Percentiles rank a stretch among this genome's conserved stretches.
These are phyloP conservation scores for Drosophila bunnanda DNA, from an alignment of 2,888 invertebrate species.

Conservation along the genomic window DNA sequence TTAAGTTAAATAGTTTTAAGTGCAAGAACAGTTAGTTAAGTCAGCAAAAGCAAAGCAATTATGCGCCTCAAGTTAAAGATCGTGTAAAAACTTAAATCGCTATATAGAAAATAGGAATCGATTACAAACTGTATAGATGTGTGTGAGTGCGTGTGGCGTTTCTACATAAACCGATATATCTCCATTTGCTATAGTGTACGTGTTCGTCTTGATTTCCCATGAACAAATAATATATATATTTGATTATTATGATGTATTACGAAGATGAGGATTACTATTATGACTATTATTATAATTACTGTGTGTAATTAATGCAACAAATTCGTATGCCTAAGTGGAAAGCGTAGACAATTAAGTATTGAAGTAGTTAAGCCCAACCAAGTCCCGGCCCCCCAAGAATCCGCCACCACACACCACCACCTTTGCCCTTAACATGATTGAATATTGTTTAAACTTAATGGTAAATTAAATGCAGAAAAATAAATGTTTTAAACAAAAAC, in stretches of 20 bases:
- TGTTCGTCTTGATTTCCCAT: slow-evolving; percentile 72
- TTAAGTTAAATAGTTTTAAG: slow-evolving; percentile 82
- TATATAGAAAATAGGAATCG: slow-evolving; percentile 30
- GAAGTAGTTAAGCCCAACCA: slow-evolving; percentile 61
- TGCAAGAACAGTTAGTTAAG: slow-evolving; percentile 35
- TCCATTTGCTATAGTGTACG: slow-evolving; percentile 52
- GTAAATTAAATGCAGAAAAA: slow-evolving; percentile 71
- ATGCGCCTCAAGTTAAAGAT: slow-evolving; percentile 45
- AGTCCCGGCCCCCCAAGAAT: slow-evolving; percentile 5
- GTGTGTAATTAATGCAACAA: slow-evolving; percentile 74
- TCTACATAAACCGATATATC: slow-evolving; percentile 18
- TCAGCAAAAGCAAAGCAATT: slow-evolving; percentile 22
- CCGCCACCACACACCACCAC: slow-evolving; percentile 32
- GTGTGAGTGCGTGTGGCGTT: slow-evolving; percentile 28
- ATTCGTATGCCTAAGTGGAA: slow-evolving; percentile 61
- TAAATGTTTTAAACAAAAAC: slow-evolving; percentile 76
- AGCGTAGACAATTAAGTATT: slow-evolving; percentile 71
- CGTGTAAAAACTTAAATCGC: slow-evolving; percentile 44
- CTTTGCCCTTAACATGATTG: slow-evolving; percentile 70
- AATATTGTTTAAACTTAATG: slow-evolving; percentile 75
- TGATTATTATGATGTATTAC: slow-evolving; percentile 52
- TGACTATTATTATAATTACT: slow-evolving; percentile 66
- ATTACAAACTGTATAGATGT: slow-evolving; percentile 53
- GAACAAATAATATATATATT: slow-evolving; percentile 62
- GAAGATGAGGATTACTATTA: slow-evolving; percentile 34